Evolutionary conservation across 1,140 invertebrate genomes (phyloP), one percentile per base, ranked within the genome.

Genomic region (Aleiodes sp.): DNA sequence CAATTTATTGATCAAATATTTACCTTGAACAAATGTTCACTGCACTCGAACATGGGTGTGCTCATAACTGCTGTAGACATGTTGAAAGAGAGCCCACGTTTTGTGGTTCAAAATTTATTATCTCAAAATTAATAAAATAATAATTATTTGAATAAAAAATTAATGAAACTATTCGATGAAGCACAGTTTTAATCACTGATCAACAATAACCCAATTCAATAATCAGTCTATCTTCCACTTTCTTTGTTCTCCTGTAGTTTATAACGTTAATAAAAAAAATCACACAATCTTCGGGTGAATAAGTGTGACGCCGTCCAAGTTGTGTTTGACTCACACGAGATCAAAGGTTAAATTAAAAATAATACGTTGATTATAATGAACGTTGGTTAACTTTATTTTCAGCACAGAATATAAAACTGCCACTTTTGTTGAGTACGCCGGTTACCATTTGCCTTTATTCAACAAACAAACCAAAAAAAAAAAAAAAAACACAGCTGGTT

Each of bases 61-160:
- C 79, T 82, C 82, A 86, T 82, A 46, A 84, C 82, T 68, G 81
- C 84, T 6, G 84, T 82, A 70, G 84, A 84, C 83, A 85, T 86
- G 46, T 76, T 78, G 56, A 33, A 39, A 69, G 4, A 28, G 65
- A n/a, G n/a, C n/a, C n/a, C n/a, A n/a, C n/a, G n/a, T n/a, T n/a
- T n/a, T n/a, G n/a, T n/a, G n/a, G n/a, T n/a, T n/a, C n/a, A n/a
- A n/a, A n/a, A n/a, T n/a, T n/a, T n/a, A n/a, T n/a, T n/a, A n/a
- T n/a, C n/a, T n/a, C n/a, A n/a, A n/a, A n/a, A 9, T 14, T 46
- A 46, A 43, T 16, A 35, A 57, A 16, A 16, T 10, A 14, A 21
- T 61, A 37, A 14, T 24, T 19, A 10, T 43, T 60, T 46, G 21
- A 4, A 35, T 37, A 4, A 21, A 29, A 33, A 70, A 29, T 1